phyloP scores from a whole-genome alignment of 2,888 invertebrate species.

The Thysanoteuthis rhombus region DNA sequence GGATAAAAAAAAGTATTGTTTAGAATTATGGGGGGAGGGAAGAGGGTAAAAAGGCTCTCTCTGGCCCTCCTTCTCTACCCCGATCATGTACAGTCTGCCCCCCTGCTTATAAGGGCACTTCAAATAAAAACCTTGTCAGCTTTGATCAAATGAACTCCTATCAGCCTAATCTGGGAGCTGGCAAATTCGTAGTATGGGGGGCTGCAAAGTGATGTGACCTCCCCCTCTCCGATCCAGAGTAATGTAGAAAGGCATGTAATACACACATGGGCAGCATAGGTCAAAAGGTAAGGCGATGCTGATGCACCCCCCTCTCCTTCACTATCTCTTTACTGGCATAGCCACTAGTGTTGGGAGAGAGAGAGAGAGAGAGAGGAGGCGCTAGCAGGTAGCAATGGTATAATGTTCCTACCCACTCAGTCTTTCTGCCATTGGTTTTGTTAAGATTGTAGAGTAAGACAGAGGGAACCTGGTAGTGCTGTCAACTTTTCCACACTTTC shows the following conservation, averaged over 20 bases:
- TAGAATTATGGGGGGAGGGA: too few species aligned
- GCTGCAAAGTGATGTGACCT: neutral
- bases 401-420: neutral
- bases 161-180: neutral
- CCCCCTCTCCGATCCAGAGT: neutral
- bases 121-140: neutral
- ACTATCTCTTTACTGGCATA: neutral
- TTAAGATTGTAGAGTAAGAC: neutral
- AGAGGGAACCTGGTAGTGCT: neutral
- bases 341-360: neutral
- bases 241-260: neutral
- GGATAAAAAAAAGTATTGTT: neutral
- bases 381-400: constrained; percentile 12
- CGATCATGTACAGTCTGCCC: neutral
- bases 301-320: too few species aligned
- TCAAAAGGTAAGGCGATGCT: neutral
- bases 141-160: constrained; percentile 12
- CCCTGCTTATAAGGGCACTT: neutral
- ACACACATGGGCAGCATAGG: neutral
- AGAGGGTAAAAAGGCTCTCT: neutral
- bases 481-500: constrained; percentile 12
- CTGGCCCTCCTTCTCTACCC: neutral
- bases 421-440: neutral
- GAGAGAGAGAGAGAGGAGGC: neutral
- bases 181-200: neutral